phyloP scores from a whole-genome alignment of 2,888 invertebrate genomes.

The Chrysolina haemoptera region DNA sequence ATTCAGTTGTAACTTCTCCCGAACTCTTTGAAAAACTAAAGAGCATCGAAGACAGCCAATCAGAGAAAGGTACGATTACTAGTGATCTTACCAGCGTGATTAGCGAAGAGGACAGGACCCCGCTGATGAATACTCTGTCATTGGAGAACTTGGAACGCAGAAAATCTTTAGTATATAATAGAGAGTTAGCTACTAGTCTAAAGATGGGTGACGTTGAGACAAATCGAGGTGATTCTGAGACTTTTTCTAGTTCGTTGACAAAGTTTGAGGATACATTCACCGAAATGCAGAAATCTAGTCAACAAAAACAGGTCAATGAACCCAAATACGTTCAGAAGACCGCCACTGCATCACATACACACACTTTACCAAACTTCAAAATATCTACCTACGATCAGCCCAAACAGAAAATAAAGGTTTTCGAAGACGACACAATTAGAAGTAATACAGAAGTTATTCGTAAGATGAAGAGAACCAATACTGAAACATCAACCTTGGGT shows the following conservation, averaged over 20 bases:
- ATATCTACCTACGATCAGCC: constrained; percentile 69
- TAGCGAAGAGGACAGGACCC: constrained; percentile 62
- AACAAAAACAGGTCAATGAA: constrained; percentile 36
- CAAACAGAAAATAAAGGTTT: constrained; percentile 67
- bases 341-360: constrained; percentile 30
- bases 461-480: constrained; percentile 49
- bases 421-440: constrained; percentile 68
- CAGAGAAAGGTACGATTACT: constrained; percentile 49
- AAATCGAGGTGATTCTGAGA: constrained; percentile 46
- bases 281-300: constrained; percentile 55
- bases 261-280: constrained; percentile 56
- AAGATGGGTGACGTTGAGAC: constrained; percentile 60
- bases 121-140: constrained; percentile 64
- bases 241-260: constrained; percentile 54
- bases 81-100: constrained; percentile 58
- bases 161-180: constrained; percentile 67
- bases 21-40: constrained; percentile 67
- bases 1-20: constrained; percentile 68
- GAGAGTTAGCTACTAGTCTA: constrained; percentile 68
- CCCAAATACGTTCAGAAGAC: constrained; percentile 36
- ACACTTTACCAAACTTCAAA: constrained; percentile 68
- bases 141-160: constrained; percentile 68
- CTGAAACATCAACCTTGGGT: constrained; percentile 27
- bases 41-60: constrained; percentile 57
- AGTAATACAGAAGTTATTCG: constrained; percentile 62